phyloP scores from a whole-genome alignment of 2,113 vertebrate genomes.

The Petrocephalus zakoni region DNA sequence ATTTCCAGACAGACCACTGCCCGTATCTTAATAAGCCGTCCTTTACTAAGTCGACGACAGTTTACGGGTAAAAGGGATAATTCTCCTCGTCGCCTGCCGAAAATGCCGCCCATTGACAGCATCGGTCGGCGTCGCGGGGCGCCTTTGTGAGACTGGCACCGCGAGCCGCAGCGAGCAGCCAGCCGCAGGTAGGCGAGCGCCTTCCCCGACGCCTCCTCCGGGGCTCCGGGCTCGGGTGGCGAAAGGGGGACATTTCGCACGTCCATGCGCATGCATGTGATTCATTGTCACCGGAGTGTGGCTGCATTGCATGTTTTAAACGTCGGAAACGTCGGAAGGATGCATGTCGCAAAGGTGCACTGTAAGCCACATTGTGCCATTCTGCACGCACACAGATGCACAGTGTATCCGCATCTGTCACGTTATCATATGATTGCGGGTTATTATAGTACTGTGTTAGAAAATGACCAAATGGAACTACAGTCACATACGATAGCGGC shows the following conservation, averaged over 20 bases:
- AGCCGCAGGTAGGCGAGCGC: neutral
- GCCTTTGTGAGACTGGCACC: neutral
- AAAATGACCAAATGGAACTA: neutral
- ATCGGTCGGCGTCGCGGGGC: neutral
- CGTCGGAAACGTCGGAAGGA: neutral
- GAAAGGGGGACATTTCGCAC: neutral
- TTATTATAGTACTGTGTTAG: neutral
- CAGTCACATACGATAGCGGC: neutral
- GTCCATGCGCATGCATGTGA: neutral
- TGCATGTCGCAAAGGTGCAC: neutral
- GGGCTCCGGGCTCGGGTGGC: neutral
- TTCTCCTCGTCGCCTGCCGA: neutral
- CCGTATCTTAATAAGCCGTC: conserved; percentile 37
- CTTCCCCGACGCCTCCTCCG: neutral
- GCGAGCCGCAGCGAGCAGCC: neutral
- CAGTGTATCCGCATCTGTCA: neutral
- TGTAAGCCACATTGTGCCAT: neutral
- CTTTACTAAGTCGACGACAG: conserved; percentile 42
- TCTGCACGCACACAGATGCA: neutral
- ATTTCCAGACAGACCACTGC: conserved; percentile 4
- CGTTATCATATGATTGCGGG: neutral
- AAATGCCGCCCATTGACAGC: neutral
- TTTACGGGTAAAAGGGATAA: conserved; percentile 33
- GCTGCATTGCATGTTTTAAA: neutral
- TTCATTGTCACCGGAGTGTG: neutral